These are phyloP conservation scores for Pandemis corylana DNA, from an alignment of 2,888 invertebrate species.

Conservation along the genomic window DNA sequence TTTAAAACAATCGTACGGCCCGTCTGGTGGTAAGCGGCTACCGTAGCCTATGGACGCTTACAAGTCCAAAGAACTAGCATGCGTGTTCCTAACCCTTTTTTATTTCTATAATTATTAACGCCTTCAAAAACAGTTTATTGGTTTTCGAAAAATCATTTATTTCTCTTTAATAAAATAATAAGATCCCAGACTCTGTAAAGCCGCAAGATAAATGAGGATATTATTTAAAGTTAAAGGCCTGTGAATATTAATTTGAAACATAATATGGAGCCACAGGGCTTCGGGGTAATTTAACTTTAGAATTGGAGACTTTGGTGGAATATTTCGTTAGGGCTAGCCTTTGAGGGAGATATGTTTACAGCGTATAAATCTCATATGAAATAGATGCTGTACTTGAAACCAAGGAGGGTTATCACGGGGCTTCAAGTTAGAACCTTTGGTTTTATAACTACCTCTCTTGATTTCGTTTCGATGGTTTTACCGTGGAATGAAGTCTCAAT, in stretches of 20 bases:
- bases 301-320: constrained; percentile 11
- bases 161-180: constrained; percentile 2
- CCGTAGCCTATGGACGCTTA: no score
- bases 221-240: constrained; percentile 10
- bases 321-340: background rate
- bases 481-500: no score
- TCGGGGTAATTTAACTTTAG: constrained; percentile 13
- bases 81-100: no score
- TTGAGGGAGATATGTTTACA: constrained; percentile 2
- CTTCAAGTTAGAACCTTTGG: background rate
- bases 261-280: constrained; percentile 15
- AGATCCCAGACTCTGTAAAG: background rate
- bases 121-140: background rate
- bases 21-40: no score
- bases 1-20: no score
- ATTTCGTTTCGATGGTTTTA: no score
- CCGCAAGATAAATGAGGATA: constrained; percentile 10
- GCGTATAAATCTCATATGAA: background rate
- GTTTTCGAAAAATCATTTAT: background rate
- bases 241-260: constrained; percentile 20
- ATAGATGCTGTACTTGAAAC: background rate
- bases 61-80: no score
- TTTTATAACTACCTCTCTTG: background rate
- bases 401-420: background rate
- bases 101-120: no score